Evolutionary conservation across 2,888 invertebrate genomes (phyloP), one percentile per base, ranked within the genome.

Genomic region (Bibio marci): DNA sequence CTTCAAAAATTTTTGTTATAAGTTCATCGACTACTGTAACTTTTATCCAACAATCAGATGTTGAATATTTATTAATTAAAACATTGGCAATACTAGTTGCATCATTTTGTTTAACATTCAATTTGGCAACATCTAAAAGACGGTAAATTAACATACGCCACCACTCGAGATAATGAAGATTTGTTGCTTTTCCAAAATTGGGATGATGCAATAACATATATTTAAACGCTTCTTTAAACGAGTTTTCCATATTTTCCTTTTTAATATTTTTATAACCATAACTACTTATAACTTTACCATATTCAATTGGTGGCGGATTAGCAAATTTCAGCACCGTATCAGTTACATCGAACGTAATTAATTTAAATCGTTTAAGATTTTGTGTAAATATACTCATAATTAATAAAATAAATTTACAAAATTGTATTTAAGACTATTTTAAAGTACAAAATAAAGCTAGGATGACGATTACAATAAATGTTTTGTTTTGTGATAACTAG

Each of bases 341-440:
- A 3, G 87, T 91, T 38, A 83, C 77, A 58, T 92, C 92, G 57
- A 92, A 88, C 3, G 91, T 91, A 17, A 91, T 67, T 45, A 85
- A 48, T 2, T 54, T 55, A 45, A 62, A 59, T 14, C 49, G 50
- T 37, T 50, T 43, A 7, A 61, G 44, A 49, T 61, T 61, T 30
- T 28, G 19, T n/a, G 33, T 13, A 4, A 46, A 33, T 15, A 17
- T 38, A 15, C 8, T 25, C 3, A 15, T 26, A 22, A 8, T 22
- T 22, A n/a, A n/a, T n/a, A n/a, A n/a, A n/a, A n/a, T n/a, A n/a
- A n/a, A n/a, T n/a, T n/a, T n/a, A n/a, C n/a, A n/a, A n/a, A n/a
- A n/a, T n/a, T n/a, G n/a, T n/a, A n/a, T n/a, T n/a, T n/a, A n/a
- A n/a, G n/a, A n/a, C n/a, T n/a, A n/a, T n/a, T n/a, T n/a, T n/a